Evolutionary conservation across 1,140 invertebrate genomes (phyloP), one percentile per base, ranked within the genome.

Genomic region (Penaeus indicus): DNA sequence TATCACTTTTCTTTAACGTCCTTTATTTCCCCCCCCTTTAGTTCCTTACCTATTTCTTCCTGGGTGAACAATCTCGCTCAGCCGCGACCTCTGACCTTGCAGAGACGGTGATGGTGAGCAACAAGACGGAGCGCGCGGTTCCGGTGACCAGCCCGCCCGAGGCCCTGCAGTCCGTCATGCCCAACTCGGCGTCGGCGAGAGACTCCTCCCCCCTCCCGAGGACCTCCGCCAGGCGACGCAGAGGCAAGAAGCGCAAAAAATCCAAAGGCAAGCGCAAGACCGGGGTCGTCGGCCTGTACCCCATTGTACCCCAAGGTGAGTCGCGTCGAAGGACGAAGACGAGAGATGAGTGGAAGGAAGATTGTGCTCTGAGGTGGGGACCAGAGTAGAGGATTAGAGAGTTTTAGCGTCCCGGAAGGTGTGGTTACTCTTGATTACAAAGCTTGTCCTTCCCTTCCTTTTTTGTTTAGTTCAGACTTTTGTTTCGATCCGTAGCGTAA

Each of bases 291-390:
- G 86, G 90, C 8, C 83, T 84, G 0, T 89, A 89, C 62, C 87
- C 89, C 47, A 87, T 91, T 13, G 89, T 90, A 72, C 91, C 85
- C n/a, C 86, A 87, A 82, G 90, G 90, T 90, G 38, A 63, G 78
- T 60, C 54, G 54, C 54, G 54, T 54, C 11, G 54, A 13, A 54
- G 54, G 54, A 16, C 54, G 54, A 13, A 11, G 54, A 13, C 54
- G 54, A 13, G 10, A 54, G 54, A 13, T 11, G 16, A 54, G 16
- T 54, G 10, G 10, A 13, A 62, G 60, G 16, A 18, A 19, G 42
- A 25, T 83, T 18, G 81, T 83, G 25, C 47, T 42, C 75, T 78
- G 32, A 7, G 38, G 75, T 78, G 38, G 38, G n/a, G n/a, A 77
- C 21, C 42, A 38, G 67, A 13, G 16, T 32, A 13, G 47, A 75